Base-by-base conservation (phyloP, 2,888 invertebrate species). In the Microplitis manilae region DNA sequence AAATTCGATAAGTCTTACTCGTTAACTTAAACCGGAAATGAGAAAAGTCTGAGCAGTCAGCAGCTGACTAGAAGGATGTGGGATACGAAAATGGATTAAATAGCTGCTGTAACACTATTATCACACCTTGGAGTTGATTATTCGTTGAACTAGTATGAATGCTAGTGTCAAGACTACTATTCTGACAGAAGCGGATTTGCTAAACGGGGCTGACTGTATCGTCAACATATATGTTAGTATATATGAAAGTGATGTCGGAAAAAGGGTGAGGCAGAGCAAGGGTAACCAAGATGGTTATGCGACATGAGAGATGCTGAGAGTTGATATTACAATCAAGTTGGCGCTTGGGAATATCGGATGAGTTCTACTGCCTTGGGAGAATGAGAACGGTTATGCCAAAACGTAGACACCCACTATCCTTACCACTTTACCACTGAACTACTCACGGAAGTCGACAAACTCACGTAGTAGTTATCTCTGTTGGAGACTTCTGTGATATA, bases 371-470 rank as follows among this genome's bases (percentile, higher is more conserved):
- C 67, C 71, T 70, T 65, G 59, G 60, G 70, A 70, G 64, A 76
- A 41, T 67, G 71, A 69, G 50, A 75, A 69, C 75, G 75, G 68
- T 73, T 73, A 73, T 72, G 62, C 62, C 50, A 50, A 50, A 50
- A 65, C 20, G 62, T 62, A 62, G 62, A 62, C 62, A 62, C 62
- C 50, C 65, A 40, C 30, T 60, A 38, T 61, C 62, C 39, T 30
- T 50, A 39, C 39, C 67, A 68, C 74, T 61, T 59, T 30, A 68
- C 41, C 75, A 62, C 62, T 39, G 77, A 76, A 81, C 50, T 50
- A 50, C 79, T 79, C 79, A 70, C 68, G 76, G 75, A 77, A 81
- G 79, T 79, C 77, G 79, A 80, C 79, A 79, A 76, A 76, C 79
- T 79, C 78, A n/a, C 17, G 74, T 76, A 75, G 79, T 73, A 75